Conservation (phyloP, 2,797 vertebrate species). For the Melanotaenia pygmaea region DNA sequence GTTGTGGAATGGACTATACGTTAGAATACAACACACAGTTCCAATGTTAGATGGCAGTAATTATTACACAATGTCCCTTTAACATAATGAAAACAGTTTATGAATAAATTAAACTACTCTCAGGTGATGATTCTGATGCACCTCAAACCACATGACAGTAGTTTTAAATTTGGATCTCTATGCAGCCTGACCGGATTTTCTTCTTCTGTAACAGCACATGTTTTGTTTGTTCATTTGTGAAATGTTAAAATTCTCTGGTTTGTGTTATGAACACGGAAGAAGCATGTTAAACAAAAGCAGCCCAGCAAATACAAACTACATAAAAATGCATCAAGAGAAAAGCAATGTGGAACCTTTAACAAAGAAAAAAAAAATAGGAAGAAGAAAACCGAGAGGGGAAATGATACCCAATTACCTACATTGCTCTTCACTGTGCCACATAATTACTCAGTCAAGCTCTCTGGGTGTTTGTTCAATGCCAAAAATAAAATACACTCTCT, state of each 20-base stretch:
- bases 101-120: background rate
- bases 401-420: slow-evolving; percentile 23
- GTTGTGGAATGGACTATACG: no score
- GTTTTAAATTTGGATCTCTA: slow-evolving; percentile 10
- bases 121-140: background rate
- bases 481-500: background rate
- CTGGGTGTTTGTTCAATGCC: background rate
- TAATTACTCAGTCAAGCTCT: background rate
- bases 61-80: background rate
- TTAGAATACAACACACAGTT: no score
- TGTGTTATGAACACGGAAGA: background rate
- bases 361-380: slow-evolving; percentile 40
- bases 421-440: background rate
- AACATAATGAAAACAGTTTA: background rate
- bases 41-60: no score
- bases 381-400: slow-evolving; percentile 31
- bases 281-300: background rate
- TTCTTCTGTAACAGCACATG: background rate
- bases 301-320: background rate
- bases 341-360: background rate
- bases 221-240: background rate
- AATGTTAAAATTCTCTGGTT: no score
- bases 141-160: background rate
- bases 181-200: slow-evolving; percentile 46
- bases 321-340: background rate